Percentiles rank a stretch among this genome's conserved stretches.
These are phyloP conservation scores for Cremastobaeus sp. DNA, from an alignment of 2,888 invertebrate species.

Conservation along the genomic window DNA sequence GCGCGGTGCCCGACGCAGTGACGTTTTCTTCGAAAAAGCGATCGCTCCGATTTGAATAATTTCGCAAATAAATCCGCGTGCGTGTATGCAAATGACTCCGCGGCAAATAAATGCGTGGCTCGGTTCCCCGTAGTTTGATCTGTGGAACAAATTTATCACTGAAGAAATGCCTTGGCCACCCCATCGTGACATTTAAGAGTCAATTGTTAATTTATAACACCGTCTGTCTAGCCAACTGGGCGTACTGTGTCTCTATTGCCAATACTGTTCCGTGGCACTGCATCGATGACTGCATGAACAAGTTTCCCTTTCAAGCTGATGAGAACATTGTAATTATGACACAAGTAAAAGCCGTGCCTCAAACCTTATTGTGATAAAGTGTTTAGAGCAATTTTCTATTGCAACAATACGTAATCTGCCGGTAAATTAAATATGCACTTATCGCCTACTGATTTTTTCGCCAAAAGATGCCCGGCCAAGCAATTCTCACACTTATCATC, in stretches of 20 bases:
- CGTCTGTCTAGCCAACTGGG: constrained; percentile 34
- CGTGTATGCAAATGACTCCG: constrained; percentile 19
- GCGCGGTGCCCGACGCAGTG: no score
- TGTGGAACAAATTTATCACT: constrained; percentile 39
- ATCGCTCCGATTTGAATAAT: no score
- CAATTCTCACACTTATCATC: neutral
- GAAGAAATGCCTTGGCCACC: constrained; percentile 53
- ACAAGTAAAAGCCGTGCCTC: constrained; percentile 42
- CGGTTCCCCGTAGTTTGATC: constrained; percentile 21
- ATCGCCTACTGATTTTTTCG: neutral
- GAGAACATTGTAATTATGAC: constrained; percentile 56
- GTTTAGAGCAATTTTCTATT: constrained; percentile 27
- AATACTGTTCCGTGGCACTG: constrained; percentile 42
- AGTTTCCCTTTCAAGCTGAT: constrained; percentile 53
- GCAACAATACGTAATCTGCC: constrained; percentile 12
- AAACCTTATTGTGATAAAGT: constrained; percentile 28
- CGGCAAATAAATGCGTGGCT: constrained; percentile 14
- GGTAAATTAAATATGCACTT: constrained; percentile 16
- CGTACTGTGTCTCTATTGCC: constrained; percentile 41
- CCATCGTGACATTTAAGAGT: constrained; percentile 57
- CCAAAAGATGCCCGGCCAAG: no score
- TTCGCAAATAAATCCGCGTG: neutral
- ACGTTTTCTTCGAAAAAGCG: no score
- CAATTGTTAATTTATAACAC: constrained; percentile 57
- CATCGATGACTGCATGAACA: constrained; percentile 42